These are phyloP conservation scores for Parnassius mnemosyne DNA, from an alignment of 2,888 invertebrate species.

Conservation along the genomic window DNA sequence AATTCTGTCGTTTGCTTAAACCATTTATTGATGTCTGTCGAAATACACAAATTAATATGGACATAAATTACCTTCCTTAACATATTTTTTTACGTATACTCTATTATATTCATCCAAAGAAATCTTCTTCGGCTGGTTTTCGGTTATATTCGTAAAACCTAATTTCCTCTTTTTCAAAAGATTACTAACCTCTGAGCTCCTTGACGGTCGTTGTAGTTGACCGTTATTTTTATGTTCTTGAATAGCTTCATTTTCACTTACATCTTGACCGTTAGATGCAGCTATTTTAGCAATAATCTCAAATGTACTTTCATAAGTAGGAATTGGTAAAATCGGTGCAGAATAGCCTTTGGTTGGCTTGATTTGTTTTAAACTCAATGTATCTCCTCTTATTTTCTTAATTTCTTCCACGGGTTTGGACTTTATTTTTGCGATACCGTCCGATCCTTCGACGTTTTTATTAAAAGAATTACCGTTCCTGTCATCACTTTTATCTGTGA, in stretches of 20 bases:
- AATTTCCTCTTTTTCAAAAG: background rate
- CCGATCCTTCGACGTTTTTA: background rate
- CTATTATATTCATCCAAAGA: background rate
- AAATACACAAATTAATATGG: too few species aligned
- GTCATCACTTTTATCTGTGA: background rate
- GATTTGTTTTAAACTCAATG: too few species aligned
- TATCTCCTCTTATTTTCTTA: background rate
- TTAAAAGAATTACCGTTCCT: background rate
- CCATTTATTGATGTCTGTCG: too few species aligned
- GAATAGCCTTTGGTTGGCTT: constrained; percentile 4
- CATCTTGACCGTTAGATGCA: background rate
- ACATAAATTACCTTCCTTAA: too few species aligned
- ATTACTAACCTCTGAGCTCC: background rate
- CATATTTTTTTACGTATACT: too few species aligned
- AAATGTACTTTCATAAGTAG: background rate
- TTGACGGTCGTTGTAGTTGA: background rate
- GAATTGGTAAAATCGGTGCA: constrained; percentile 10
- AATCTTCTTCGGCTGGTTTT: background rate
- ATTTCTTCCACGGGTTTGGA: background rate
- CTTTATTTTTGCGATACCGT: too few species aligned
- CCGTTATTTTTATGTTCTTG: too few species aligned
- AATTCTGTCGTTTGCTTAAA: too few species aligned
- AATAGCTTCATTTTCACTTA: background rate
- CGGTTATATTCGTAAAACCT: background rate
- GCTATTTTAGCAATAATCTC: background rate